These are phyloP conservation scores for Semicossyphus pulcher DNA, from an alignment of 2,113 vertebrate species.

Conservation along the genomic window DNA sequence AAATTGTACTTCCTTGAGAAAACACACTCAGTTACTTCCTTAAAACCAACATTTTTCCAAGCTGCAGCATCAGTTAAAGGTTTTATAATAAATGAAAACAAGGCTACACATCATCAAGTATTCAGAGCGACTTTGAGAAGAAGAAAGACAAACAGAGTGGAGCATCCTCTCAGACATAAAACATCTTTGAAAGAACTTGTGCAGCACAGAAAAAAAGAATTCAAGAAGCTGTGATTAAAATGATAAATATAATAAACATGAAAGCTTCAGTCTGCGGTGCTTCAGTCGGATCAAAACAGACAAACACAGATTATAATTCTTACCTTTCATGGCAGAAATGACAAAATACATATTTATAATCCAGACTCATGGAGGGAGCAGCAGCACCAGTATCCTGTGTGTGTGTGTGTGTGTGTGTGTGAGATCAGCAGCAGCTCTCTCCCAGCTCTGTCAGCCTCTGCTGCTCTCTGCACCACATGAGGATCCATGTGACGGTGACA, in stretches of 20 bases:
- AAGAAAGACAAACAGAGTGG: neutral
- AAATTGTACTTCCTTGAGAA: neutral
- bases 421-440: constrained; percentile 25
- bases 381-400: neutral
- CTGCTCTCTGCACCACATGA: constrained; percentile 81
- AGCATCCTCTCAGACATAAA: neutral
- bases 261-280: neutral
- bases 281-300: neutral
- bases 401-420: neutral
- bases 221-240: neutral
- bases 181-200: neutral
- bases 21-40: no score
- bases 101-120: no score
- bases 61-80: no score
- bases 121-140: neutral
- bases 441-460: constrained; percentile 69
- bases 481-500: constrained; percentile 86
- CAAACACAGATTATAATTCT: constrained; percentile 3
- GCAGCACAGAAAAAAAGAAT: neutral
- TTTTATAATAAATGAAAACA: no score
- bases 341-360: constrained; percentile 90
- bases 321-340: constrained; percentile 94
- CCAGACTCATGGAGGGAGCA: constrained; percentile 45
- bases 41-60: no score
- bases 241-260: neutral